phyloP scores from a whole-genome alignment of 2,113 vertebrate genomes.

The Vombatus ursinus region DNA sequence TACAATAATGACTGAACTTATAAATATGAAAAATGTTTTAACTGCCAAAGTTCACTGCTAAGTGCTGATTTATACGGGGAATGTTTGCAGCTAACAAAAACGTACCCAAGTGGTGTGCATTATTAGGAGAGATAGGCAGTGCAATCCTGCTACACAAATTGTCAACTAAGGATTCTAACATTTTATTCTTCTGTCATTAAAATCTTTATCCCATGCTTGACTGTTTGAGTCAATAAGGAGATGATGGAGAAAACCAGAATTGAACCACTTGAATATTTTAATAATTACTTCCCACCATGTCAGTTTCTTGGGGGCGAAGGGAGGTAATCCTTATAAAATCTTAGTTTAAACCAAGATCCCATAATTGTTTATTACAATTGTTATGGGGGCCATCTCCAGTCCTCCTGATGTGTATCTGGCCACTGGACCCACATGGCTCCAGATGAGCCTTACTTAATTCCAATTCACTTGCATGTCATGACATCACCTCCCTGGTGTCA shows the following conservation, averaged over 20 bases:
- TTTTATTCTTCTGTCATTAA: background rate
- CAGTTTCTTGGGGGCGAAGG: background rate
- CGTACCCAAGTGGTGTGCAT: background rate
- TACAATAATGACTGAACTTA: constrained; percentile 13
- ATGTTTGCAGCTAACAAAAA: constrained; percentile 23
- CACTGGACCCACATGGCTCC: no score
- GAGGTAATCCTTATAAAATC: background rate
- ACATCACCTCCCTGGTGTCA: no score
- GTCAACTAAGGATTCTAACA: background rate
- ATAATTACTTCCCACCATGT: background rate
- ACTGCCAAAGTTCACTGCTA: constrained; percentile 16
- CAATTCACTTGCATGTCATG: no score
- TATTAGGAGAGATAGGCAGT: background rate
- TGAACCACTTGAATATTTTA: background rate
- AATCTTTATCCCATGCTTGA: background rate
- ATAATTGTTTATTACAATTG: background rate
- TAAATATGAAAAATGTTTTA: constrained; percentile 14
- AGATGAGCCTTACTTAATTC: no score
- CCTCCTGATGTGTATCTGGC: no score
- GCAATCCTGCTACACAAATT: background rate
- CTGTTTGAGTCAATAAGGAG: background rate
- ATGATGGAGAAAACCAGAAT: background rate
- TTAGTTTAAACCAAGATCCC: background rate
- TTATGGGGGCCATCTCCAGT: no score
- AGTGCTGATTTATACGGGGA: background rate